A percentile compares a stretch with the other conserved stretches of the same genome.
Conservation (phyloP, 2,888 invertebrate genomes). For the Eupithecia tripunctaria region DNA sequence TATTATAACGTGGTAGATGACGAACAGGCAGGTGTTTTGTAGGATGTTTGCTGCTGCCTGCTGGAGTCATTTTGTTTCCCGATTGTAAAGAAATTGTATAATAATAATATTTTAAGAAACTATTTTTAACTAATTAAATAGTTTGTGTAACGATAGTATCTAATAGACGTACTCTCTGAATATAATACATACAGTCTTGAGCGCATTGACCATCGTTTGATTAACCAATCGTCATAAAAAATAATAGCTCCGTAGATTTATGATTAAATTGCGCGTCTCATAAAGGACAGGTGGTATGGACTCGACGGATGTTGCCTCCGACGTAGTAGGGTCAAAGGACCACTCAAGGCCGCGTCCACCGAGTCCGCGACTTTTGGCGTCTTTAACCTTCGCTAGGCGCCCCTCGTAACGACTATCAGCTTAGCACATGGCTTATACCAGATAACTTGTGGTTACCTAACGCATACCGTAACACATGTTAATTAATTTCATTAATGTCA, state of each 20-base stretch:
- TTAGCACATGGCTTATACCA: slow-evolving; percentile 18
- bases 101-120: neutral
- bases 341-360: slow-evolving; percentile 71
- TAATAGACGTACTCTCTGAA: neutral
- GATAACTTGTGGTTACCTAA: neutral
- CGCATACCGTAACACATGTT: neutral
- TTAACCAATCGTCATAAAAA: slow-evolving; percentile 12
- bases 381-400: slow-evolving; percentile 69
- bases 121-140: neutral
- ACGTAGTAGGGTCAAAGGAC: slow-evolving; percentile 74
- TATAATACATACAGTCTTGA: neutral
- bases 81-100: neutral
- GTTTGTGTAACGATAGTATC: neutral
- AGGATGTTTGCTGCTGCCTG: neutral
- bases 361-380: slow-evolving; percentile 68
- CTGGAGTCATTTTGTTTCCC: neutral
- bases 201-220: slow-evolving; percentile 14
- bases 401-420: slow-evolving; percentile 47
- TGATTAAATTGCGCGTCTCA: slow-evolving; percentile 46
- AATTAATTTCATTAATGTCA: neutral
- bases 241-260: slow-evolving; percentile 18
- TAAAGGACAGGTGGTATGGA: slow-evolving; percentile 66
- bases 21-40: slow-evolving; percentile 21
- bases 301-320: slow-evolving; percentile 63
- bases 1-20: slow-evolving; percentile 8